Conservation (phyloP, 2,113 vertebrate genomes). For the Phainopepla nitens region DNA sequence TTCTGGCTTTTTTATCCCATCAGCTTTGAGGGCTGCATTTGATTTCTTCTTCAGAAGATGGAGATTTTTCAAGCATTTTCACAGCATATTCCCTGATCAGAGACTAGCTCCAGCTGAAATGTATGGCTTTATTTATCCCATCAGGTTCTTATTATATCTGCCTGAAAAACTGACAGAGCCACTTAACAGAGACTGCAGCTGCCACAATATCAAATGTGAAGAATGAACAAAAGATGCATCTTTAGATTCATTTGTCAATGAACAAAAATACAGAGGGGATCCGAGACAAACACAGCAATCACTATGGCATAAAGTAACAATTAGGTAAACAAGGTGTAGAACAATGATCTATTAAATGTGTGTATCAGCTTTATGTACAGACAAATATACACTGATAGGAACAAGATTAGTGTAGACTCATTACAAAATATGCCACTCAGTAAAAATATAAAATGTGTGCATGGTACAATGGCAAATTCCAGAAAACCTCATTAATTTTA, state of each 20-base stretch:
- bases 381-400: not conserved
- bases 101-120: conserved; percentile 23
- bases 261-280: not conserved
- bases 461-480: not conserved
- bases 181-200: conserved; percentile 7
- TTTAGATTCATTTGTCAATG: not conserved
- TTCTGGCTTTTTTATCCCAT: not conserved
- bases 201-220: not conserved
- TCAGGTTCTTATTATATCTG: conserved; percentile 6
- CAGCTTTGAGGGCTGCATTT: conserved; percentile 21
- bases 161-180: conserved; percentile 7
- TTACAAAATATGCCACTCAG: not conserved
- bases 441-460: not conserved
- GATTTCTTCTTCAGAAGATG: conserved; percentile 23
- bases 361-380: not conserved
- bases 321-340: not conserved
- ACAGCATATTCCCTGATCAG: conserved; percentile 19
- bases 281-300: not conserved
- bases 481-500: not conserved
- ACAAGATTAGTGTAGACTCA: not conserved
- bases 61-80: conserved; percentile 23
- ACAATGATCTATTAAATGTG: not conserved
- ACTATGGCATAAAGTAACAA: not conserved
- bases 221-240: not conserved
- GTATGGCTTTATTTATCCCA: conserved; percentile 19